phyloP scores from a whole-genome alignment of 2,888 invertebrate genomes.

The Erebia epiphron region DNA sequence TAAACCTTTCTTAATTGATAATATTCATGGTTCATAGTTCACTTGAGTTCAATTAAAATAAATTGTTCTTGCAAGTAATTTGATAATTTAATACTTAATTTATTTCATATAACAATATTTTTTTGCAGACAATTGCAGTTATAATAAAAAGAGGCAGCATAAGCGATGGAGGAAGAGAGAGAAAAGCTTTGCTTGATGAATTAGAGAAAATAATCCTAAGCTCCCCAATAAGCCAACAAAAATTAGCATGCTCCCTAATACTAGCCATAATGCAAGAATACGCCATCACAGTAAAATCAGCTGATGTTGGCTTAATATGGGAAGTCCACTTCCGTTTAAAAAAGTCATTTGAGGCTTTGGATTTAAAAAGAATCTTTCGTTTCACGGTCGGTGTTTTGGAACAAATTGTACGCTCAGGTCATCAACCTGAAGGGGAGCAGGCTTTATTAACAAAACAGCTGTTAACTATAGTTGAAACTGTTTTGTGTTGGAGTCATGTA shows the following conservation, averaged over 20 bases:
- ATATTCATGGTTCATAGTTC: too few relatives aligned
- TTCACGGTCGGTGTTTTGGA: constrained; percentile 74
- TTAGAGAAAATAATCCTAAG: constrained; percentile 90
- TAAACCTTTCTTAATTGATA: too few relatives aligned
- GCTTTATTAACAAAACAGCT: constrained; percentile 85
- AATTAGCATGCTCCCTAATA: constrained; percentile 92
- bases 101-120: neutral
- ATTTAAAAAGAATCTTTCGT: constrained; percentile 90
- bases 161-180: constrained; percentile 87
- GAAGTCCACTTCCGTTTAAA: constrained; percentile 93
- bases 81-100: neutral
- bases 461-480: constrained; percentile 89
- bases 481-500: constrained; percentile 92
- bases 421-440: constrained; percentile 76
- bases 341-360: constrained; percentile 91
- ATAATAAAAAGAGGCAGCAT: constrained; percentile 93
- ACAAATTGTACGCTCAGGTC: constrained; percentile 71
- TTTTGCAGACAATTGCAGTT: constrained; percentile 89
- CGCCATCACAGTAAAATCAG: constrained; percentile 91
- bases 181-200: constrained; percentile 87
- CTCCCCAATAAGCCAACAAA: constrained; percentile 90
- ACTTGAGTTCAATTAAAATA: too few relatives aligned
- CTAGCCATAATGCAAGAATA: constrained; percentile 94
- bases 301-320: constrained; percentile 94
- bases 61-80: too few relatives aligned